phyloP scores from a whole-genome alignment of 2,113 vertebrate genomes.

The Apistogramma diplotaenia region DNA sequence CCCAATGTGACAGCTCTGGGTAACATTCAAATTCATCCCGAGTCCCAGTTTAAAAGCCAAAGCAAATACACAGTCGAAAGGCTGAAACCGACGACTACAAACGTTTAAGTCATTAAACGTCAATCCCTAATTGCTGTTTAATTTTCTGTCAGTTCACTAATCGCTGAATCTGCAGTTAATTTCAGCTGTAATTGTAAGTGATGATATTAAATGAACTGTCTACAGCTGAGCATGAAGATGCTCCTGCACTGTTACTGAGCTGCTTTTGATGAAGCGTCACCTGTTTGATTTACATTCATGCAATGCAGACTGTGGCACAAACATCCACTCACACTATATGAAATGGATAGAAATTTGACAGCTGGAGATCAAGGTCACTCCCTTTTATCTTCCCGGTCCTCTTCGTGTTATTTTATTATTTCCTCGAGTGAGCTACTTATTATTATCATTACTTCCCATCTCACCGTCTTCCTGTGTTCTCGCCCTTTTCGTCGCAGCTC shows the following conservation, averaged over 20 bases:
- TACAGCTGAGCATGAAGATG: neutral
- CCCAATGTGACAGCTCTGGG: neutral
- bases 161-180: neutral
- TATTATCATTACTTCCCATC: neutral
- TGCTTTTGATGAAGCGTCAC: neutral
- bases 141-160: neutral
- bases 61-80: neutral
- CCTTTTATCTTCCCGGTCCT: neutral
- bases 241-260: neutral
- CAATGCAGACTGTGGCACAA: neutral
- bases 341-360: neutral
- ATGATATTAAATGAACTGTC: neutral
- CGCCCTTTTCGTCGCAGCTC: neutral
- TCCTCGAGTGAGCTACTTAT: neutral
- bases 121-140: neutral
- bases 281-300: neutral
- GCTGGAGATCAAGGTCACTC: neutral
- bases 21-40: neutral
- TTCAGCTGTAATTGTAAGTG: neutral
- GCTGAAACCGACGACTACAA: neutral
- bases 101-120: neutral
- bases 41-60: neutral
- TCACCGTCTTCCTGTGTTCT: neutral
- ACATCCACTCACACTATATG: neutral
- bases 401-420: neutral